Conservation (phyloP, 2,888 invertebrate genomes). For the Tachina fera region DNA sequence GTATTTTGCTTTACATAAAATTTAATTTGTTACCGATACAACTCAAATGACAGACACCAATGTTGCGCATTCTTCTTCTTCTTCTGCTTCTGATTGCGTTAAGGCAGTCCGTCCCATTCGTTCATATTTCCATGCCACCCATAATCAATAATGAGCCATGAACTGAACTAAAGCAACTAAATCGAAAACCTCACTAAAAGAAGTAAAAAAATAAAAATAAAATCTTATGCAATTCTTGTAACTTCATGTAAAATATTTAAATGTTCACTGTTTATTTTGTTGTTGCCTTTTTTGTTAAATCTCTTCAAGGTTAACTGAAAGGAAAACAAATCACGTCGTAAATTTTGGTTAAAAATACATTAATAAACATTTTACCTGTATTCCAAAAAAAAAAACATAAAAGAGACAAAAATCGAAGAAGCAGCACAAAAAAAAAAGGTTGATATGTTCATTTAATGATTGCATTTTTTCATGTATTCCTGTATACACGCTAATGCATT, state of each 20-base stretch:
- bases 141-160: conserved; percentile 62
- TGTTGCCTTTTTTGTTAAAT: conserved; percentile 52
- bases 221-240: conserved; percentile 68
- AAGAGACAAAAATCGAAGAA: conserved; percentile 37
- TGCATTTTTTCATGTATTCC: conserved; percentile 46
- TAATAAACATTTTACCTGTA: conserved; percentile 60
- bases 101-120: not conserved
- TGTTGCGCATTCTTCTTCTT: conserved; percentile 1
- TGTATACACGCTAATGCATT: not conserved
- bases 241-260: conserved; percentile 57
- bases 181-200: conserved; percentile 10
- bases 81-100: not conserved
- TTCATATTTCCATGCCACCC: conserved; percentile 44
- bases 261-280: conserved; percentile 43
- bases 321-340: conserved; percentile 69
- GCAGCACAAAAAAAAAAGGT: conserved; percentile 9
- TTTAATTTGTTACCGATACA: conserved; percentile 64
- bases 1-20: conserved; percentile 58
- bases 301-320: conserved; percentile 73
- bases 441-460: conserved; percentile 68
- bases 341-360: conserved; percentile 58
- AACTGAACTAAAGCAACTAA: conserved; percentile 15
- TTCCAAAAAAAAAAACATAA: not conserved
- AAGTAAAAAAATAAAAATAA: conserved; percentile 7
- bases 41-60: conserved; percentile 17